phyloP scores from a whole-genome alignment of 2,113 vertebrate species.

The Ursus arctos region DNA sequence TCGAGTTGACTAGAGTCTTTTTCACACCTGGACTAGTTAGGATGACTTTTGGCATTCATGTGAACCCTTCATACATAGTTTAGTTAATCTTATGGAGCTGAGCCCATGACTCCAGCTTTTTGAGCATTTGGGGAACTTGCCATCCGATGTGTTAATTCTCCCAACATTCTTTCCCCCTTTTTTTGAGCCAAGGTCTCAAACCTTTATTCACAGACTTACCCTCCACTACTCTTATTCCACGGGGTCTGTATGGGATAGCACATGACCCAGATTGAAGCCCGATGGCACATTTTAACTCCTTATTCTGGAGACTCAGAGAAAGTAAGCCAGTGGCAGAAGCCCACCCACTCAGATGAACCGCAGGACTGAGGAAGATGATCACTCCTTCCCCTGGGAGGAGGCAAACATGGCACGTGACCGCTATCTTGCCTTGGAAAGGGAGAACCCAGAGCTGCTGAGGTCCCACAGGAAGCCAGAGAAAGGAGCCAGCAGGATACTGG shows the following conservation, averaged over 20 bases:
- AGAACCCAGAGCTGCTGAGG: background rate
- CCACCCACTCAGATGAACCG: background rate
- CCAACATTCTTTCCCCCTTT: background rate
- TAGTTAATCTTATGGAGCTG: background rate
- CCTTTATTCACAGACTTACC: background rate
- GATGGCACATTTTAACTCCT: background rate
- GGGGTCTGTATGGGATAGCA: background rate
- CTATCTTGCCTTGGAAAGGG: background rate
- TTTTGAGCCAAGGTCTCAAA: background rate
- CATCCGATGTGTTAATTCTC: background rate
- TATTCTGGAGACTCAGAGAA: background rate
- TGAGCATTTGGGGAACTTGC: background rate
- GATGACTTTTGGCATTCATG: background rate
- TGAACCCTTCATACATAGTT: background rate
- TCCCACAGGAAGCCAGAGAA: background rate
- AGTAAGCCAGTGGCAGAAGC: background rate
- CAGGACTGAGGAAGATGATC: background rate
- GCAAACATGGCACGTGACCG: background rate
- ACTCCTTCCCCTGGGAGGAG: background rate
- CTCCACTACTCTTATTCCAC: background rate
- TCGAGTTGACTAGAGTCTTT: constrained; percentile 13
- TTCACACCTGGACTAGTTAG: background rate
- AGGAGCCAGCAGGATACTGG: background rate
- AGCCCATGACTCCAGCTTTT: background rate
- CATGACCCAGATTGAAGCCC: background rate